These are phyloP conservation scores for Lamellibrachia luymesi DNA, from an alignment of 1,140 invertebrate genomes.

Conservation along the genomic window DNA sequence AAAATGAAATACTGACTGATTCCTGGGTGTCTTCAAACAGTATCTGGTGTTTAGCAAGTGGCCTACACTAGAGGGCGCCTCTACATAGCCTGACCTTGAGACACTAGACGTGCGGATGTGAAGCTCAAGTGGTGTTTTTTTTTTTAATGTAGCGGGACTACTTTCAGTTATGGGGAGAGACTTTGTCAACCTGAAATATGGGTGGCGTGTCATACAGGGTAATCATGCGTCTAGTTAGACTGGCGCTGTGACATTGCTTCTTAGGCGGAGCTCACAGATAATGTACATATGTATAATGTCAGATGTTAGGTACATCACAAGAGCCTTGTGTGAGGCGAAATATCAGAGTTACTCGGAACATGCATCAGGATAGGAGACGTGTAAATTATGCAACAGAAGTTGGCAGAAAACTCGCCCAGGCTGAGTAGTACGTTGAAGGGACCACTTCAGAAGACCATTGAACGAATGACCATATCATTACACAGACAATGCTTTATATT, in stretches of 20 bases:
- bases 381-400: neutral
- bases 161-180: neutral
- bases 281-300: slow-evolving; percentile 5
- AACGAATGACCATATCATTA: neutral
- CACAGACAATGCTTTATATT: neutral
- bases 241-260: neutral
- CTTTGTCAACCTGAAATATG: neutral
- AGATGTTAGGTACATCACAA: neutral
- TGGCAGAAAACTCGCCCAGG: neutral
- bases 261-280: neutral
- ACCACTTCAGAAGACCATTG: neutral
- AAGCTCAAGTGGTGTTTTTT: neutral
- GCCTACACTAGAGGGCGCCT: neutral
- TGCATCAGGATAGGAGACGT: neutral
- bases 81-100: neutral
- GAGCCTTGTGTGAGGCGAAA: neutral
- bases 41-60: neutral
- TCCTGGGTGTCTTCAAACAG: neutral
- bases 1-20: neutral
- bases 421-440: neutral
- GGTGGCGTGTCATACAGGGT: neutral
- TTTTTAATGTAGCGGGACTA: neutral
- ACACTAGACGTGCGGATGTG: neutral
- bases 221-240: neutral
- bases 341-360: neutral